A percentile compares a stretch with the other conserved stretches of the same genome.
Evolutionary conservation across 2,797 vertebrate genomes (phyloP).

Genomic region (Chrosomus eos): DNA sequence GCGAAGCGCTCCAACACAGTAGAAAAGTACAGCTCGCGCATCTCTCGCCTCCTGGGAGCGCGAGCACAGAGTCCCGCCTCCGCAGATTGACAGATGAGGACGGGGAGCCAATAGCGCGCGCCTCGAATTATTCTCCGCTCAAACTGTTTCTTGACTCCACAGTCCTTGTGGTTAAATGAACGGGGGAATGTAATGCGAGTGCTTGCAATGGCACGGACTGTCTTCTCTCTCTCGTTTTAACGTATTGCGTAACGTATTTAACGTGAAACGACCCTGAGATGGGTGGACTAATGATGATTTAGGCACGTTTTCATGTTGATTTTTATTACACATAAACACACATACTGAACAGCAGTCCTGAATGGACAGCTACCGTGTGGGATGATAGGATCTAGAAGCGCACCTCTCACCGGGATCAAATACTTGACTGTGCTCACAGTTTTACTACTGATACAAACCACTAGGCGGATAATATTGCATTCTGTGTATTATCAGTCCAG

Average conservation of each 20-base stretch:
- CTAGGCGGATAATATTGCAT: conserved; percentile 42
- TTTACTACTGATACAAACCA: conserved; percentile 33
- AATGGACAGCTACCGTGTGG: conserved; percentile 29
- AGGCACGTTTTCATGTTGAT: not conserved
- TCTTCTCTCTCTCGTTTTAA: not conserved
- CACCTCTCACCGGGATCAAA: conserved; percentile 7
- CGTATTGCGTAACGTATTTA: not conserved
- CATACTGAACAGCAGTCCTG: conserved; percentile 1
- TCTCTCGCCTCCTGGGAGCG: conserved; percentile 52
- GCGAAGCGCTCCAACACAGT: conserved; percentile 58
- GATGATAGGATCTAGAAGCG: not conserved
- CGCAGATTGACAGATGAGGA: conserved; percentile 51
- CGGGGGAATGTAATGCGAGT: not conserved
- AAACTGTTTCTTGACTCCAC: conserved; percentile 5
- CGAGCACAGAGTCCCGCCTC: conserved; percentile 58
- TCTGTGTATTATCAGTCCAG: not conserved
- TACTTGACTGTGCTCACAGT: conserved; percentile 2
- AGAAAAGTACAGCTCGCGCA: conserved; percentile 56
- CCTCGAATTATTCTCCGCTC: conserved; percentile 24
- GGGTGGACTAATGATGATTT: conserved; percentile 1
- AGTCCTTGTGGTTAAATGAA: conserved; percentile 11
- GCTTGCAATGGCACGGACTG: not conserved
- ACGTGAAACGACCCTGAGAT: not conserved
- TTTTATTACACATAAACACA: not conserved
- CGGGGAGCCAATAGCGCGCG: conserved; percentile 53